Evolutionary conservation across 2,113 vertebrate species (phyloP).

Genomic region (Ploceus nigricollis): DNA sequence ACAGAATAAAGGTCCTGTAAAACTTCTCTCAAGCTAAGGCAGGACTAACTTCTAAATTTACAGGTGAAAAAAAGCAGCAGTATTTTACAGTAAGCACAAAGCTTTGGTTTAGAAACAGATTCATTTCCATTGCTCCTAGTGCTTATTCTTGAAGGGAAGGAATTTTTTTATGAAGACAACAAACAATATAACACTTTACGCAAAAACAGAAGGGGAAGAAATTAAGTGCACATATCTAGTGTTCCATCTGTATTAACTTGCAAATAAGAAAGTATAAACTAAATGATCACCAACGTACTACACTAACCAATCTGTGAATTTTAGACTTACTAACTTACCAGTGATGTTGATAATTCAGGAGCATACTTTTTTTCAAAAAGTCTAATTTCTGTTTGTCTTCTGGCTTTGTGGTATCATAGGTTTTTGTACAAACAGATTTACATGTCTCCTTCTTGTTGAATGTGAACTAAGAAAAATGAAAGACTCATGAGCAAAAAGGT

Average conservation of each 20-base stretch:
- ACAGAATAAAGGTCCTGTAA: neutral
- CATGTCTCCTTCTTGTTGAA: conserved; percentile 84
- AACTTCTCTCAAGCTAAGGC: neutral
- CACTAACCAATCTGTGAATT: neutral
- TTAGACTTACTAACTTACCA: conserved; percentile 75
- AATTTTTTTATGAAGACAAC: neutral
- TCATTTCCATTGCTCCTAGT: neutral
- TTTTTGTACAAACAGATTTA: conserved; percentile 82
- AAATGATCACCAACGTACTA: neutral
- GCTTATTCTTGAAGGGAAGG: neutral
- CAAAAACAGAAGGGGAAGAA: neutral
- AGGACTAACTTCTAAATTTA: neutral
- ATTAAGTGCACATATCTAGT: neutral
- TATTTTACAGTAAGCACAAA: neutral
- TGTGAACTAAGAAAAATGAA: conserved; percentile 75
- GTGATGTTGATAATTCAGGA: conserved; percentile 94
- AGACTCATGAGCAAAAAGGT: neutral
- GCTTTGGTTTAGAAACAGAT: neutral
- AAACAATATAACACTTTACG: neutral
- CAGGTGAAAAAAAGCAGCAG: neutral
- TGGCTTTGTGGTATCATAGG: conserved; percentile 74
- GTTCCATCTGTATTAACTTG: neutral
- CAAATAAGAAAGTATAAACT: neutral
- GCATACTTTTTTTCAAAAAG: conserved; percentile 93
- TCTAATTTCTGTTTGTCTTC: conserved; percentile 83